Evolutionary conservation across 2,797 vertebrate genomes (phyloP).

Genomic region (Coranthus polyacanthus): DNA sequence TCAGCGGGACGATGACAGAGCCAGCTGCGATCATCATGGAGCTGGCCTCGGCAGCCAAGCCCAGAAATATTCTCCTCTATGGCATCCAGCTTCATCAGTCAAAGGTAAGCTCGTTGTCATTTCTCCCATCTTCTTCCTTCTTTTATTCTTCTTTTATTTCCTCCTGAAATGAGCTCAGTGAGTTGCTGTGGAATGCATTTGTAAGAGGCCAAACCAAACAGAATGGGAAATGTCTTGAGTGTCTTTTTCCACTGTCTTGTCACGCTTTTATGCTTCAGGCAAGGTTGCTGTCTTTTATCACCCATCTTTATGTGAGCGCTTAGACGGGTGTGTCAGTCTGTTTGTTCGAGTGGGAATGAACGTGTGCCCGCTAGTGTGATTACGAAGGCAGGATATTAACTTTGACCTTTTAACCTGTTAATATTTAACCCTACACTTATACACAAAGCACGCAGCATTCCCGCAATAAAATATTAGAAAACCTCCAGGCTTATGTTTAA

Average conservation of each 20-base stretch:
- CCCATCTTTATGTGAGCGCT: slow-evolving; percentile 7
- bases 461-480: no score
- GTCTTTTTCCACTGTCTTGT: slow-evolving; percentile 48
- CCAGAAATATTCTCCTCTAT: slow-evolving; percentile 89
- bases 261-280: slow-evolving; percentile 47
- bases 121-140: slow-evolving; percentile 14
- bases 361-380: no score
- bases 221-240: slow-evolving; percentile 40
- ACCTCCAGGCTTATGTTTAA: no score
- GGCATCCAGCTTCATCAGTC: slow-evolving; percentile 86
- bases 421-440: no score
- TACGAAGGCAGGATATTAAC: no score
- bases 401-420: no score
- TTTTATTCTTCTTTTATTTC: slow-evolving; percentile 41
- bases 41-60: slow-evolving; percentile 84
- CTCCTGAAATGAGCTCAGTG: slow-evolving; percentile 36
- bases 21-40: slow-evolving; percentile 77
- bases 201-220: slow-evolving; percentile 65
- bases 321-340: slow-evolving; percentile 15
- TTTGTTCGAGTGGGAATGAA: slow-evolving; percentile 20
- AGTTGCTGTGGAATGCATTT: slow-evolving; percentile 55
- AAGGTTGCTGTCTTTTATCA: slow-evolving; percentile 56
- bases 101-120: slow-evolving; percentile 84
- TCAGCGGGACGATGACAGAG: slow-evolving; percentile 69
- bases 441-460: no score